phyloP scores from a whole-genome alignment of 2,113 vertebrate species.

The Illadopsis cleaveri region DNA sequence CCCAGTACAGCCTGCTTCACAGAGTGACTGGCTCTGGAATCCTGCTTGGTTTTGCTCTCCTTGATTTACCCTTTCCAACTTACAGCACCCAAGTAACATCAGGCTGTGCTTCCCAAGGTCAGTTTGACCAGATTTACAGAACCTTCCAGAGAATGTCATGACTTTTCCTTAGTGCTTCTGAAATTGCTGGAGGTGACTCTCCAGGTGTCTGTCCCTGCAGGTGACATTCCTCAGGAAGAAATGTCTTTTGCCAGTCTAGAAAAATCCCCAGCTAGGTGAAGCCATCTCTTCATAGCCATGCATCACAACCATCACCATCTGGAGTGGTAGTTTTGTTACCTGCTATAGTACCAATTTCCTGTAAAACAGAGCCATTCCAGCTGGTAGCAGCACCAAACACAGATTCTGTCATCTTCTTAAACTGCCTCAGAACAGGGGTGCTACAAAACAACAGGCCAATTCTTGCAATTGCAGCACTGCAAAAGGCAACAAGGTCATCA shows the following conservation, averaged over 20 bases:
- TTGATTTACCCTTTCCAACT: background rate
- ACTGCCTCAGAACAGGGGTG: slow-evolving; percentile 60
- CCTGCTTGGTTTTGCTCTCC: background rate
- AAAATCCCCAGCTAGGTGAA: background rate
- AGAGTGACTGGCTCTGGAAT: background rate
- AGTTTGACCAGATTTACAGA: background rate
- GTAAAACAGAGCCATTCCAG: slow-evolving; percentile 74
- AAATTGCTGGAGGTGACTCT: background rate
- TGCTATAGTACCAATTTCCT: slow-evolving; percentile 79
- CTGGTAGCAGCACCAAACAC: slow-evolving; percentile 69
- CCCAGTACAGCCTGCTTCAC: background rate
- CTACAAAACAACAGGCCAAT: slow-evolving; percentile 74
- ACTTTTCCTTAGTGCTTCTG: background rate
- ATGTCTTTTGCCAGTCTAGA: background rate
- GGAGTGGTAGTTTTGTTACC: slow-evolving; percentile 54
- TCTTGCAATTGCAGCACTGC: slow-evolving; percentile 72
- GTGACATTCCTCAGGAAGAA: background rate
- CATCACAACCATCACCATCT: background rate
- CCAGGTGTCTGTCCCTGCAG: background rate
- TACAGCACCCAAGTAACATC: background rate
- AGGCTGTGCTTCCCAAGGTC: background rate
- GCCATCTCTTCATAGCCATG: background rate
- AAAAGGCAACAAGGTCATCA: background rate
- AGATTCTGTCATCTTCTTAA: slow-evolving; percentile 73
- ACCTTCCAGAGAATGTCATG: fast-evolving